Percentiles rank a stretch among this genome's conserved stretches.
Conservation (phyloP, 2,888 invertebrate genomes). For the Cataglyphis albicans region DNA sequence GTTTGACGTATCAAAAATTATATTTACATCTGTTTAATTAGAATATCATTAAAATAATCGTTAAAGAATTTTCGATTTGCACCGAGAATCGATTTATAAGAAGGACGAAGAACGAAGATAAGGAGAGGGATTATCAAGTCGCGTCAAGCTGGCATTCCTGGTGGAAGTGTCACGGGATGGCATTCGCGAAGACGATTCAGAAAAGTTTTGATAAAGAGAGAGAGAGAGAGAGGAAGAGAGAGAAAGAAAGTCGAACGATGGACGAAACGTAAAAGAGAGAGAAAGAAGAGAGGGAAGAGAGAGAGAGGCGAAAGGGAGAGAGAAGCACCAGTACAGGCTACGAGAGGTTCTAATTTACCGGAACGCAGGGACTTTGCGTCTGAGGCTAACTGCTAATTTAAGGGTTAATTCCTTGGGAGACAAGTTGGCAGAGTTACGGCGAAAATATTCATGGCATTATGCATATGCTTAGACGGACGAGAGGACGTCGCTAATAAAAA, state of each 20-base stretch:
- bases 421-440: slow-evolving; percentile 86
- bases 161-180: slow-evolving; percentile 41
- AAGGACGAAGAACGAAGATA: background rate
- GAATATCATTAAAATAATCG: background rate
- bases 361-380: slow-evolving; percentile 84
- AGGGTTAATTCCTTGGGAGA: slow-evolving; percentile 86
- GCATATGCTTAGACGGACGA: slow-evolving; percentile 85
- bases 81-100: slow-evolving; percentile 21
- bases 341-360: slow-evolving; percentile 84
- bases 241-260: no score
- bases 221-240: slow-evolving; percentile 32
- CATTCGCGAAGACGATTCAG: slow-evolving; percentile 69
- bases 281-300: slow-evolving; percentile 38
- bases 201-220: slow-evolving; percentile 77
- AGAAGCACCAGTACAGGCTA: slow-evolving; percentile 72
- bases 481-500: slow-evolving; percentile 84
- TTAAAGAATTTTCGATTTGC: background rate
- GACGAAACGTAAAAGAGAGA: background rate
- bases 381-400: slow-evolving; percentile 86
- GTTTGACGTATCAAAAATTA: background rate
- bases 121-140: slow-evolving; percentile 37
- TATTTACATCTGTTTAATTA: background rate
- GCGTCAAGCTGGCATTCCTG: slow-evolving; percentile 29
- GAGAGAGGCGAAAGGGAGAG: slow-evolving; percentile 62
- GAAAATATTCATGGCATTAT: slow-evolving; percentile 86